phyloP scores from a whole-genome alignment of 2,888 invertebrate genomes.

The Drosophila pegasa region DNA sequence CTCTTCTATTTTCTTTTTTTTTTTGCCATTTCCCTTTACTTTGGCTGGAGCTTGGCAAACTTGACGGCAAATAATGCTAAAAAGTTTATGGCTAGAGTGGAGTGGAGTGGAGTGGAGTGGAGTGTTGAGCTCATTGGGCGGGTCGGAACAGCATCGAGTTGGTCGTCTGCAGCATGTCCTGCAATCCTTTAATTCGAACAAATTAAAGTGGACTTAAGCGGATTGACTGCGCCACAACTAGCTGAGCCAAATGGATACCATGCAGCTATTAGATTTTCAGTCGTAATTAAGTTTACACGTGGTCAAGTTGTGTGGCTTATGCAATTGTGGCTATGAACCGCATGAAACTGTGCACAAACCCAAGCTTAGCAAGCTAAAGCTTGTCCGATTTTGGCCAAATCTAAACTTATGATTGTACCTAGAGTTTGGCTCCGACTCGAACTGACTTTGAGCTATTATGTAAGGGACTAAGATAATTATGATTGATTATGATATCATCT shows the following conservation, averaged over 20 bases:
- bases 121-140: background rate
- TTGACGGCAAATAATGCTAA: conserved; percentile 61
- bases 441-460: background rate
- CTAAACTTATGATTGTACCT: too few relatives aligned
- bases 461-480: too few relatives aligned
- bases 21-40: conserved; percentile 18
- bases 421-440: background rate
- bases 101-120: background rate
- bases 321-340: conserved; percentile 16
- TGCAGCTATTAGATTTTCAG: conserved; percentile 50
- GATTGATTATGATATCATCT: too few relatives aligned
- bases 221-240: conserved; percentile 47
- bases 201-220: conserved; percentile 60
- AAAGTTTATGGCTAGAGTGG: conserved; percentile 50
- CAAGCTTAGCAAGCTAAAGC: background rate
- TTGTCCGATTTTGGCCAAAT: background rate
- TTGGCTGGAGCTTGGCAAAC: conserved; percentile 33
- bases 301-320: conserved; percentile 43
- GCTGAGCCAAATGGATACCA: conserved; percentile 38
- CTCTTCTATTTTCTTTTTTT: conserved; percentile 8
- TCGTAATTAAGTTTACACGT: conserved; percentile 55
- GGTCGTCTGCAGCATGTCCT: conserved; percentile 37
- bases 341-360: background rate
- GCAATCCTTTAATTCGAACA: conserved; percentile 73
- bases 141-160: background rate